Base-by-base conservation (phyloP, 37 sponge, comb jelly and placozoan genomes). In the Diacarnus erythraeanus region DNA sequence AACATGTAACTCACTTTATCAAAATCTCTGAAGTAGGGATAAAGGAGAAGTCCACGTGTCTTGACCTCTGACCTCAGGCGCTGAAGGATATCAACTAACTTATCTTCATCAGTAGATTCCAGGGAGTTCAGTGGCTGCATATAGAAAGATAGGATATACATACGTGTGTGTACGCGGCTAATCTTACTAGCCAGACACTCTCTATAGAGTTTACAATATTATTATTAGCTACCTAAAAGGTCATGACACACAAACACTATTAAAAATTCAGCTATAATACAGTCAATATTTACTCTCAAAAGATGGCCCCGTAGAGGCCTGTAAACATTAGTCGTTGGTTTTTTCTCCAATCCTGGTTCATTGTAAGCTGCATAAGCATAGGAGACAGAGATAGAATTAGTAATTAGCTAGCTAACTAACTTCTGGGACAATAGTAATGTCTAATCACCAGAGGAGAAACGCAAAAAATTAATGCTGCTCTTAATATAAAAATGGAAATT, bases 1-100 rank as follows among this genome's bases (percentile, higher is more conserved):
- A n/a, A n/a, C n/a, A n/a, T n/a, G n/a, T n/a, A 38, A 66, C 82
- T 69, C 38, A 94, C 94, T 38, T 83, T 81, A 39, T 96, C 97
- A 76, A 82, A 96, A 82, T 96, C 97, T 60, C 86, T 93, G 83
- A 90, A 93, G 72, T 82, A 85, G 26, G 91, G 91, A 78, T 93
- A 96, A 30, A 88, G 60, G 30, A 93, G 64, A 22, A 93, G 67
- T 25, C 89, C 74, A 37, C 85, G 80, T 30, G 71, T 79, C 38
- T 70, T 79, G 41, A 96, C 94, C 37, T 83, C 82, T 25, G 30
- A 60, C 57, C 69, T 75, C 58, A 96, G 77, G 8, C 41, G 64
- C 30, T 51, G 40, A 38, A 96, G 84, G 30, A 96, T 77, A 34
- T 69, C 80, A 35, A 81, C 68, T n/a, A 93, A 42, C 31, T 70